phyloP scores from a whole-genome alignment of 1,140 invertebrate genomes.

The Dufourea novaeangliae region DNA sequence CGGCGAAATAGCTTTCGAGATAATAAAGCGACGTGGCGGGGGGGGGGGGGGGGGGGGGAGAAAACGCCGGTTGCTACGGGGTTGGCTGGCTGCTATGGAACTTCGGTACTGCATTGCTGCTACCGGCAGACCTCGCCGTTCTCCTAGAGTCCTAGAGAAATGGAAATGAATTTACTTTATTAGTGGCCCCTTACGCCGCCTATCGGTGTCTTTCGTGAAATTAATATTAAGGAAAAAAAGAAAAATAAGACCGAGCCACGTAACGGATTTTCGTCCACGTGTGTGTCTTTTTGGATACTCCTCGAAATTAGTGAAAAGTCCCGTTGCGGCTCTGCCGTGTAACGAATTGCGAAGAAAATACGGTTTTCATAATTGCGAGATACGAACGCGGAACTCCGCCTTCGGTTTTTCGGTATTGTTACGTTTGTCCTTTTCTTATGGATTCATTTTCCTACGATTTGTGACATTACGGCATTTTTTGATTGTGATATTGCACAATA shows the following conservation, averaged over 20 bases:
- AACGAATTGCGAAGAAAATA: neutral
- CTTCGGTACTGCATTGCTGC: constrained; percentile 32
- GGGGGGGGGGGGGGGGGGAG: too few species aligned
- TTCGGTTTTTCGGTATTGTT: too few species aligned
- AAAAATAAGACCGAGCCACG: constrained; percentile 3
- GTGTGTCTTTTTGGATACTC: neutral
- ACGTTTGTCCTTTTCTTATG: too few species aligned
- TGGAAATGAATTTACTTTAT: constrained; percentile 62
- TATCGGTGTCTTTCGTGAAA: constrained; percentile 32
- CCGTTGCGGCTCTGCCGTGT: neutral
- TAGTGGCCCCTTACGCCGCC: constrained; percentile 9
- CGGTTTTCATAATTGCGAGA: too few species aligned
- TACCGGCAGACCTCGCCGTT: neutral
- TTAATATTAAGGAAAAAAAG: constrained; percentile 49
- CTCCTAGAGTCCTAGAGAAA: constrained; percentile 45
- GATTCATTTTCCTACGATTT: too few species aligned
- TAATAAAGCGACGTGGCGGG: constrained; percentile 60
- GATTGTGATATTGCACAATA: too few species aligned
- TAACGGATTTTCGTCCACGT: neutral
- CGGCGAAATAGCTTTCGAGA: constrained; percentile 67
- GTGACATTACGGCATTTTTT: too few species aligned
- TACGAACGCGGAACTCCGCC: too few species aligned
- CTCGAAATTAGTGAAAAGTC: constrained; percentile 19
- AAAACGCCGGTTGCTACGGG: constrained; percentile 38
- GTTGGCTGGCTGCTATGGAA: constrained; percentile 46